These are phyloP conservation scores for Oreochromis grahami DNA, from an alignment of 2,797 vertebrate genomes.

Conservation along the genomic window DNA sequence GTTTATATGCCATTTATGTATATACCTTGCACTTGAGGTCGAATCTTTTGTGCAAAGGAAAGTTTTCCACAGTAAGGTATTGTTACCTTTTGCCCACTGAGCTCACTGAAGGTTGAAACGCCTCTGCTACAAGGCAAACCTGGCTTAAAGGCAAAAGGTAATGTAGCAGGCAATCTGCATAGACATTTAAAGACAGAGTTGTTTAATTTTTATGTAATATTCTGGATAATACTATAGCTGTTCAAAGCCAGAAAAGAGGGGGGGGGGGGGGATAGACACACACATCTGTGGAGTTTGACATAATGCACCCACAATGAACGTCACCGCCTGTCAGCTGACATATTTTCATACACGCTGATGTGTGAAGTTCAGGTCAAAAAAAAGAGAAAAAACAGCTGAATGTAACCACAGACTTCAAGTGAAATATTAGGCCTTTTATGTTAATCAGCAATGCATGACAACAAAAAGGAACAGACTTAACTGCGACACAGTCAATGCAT, in stretches of 20 bases:
- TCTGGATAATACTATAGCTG: neutral
- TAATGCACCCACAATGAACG: neutral
- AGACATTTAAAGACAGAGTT: neutral
- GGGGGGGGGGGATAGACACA: too few relatives aligned
- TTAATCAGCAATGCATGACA: neutral
- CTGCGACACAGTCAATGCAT: rapidly evolving
- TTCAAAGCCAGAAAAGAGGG: neutral
- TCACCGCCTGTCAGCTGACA: neutral
- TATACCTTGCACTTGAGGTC: conserved; percentile 65
- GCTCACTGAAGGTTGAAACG: conserved; percentile 39
- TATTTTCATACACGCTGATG: conserved; percentile 2
- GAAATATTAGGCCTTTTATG: neutral
- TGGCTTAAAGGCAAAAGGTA: neutral
- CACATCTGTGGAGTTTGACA: neutral
- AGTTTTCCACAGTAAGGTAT: conserved; percentile 21
- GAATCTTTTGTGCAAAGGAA: conserved; percentile 35
- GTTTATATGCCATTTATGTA: rapidly evolving
- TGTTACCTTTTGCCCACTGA: conserved; percentile 39
- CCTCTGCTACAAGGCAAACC: conserved; percentile 40
- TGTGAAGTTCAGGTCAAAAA: neutral
- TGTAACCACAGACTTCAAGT: neutral
- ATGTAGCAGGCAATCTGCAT: rapidly evolving
- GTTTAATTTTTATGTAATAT: neutral
- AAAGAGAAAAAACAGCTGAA: neutral
- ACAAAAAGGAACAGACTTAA: neutral